Base-by-base conservation (phyloP, 2,888 invertebrate genomes). In the Pollenia angustigena region DNA sequence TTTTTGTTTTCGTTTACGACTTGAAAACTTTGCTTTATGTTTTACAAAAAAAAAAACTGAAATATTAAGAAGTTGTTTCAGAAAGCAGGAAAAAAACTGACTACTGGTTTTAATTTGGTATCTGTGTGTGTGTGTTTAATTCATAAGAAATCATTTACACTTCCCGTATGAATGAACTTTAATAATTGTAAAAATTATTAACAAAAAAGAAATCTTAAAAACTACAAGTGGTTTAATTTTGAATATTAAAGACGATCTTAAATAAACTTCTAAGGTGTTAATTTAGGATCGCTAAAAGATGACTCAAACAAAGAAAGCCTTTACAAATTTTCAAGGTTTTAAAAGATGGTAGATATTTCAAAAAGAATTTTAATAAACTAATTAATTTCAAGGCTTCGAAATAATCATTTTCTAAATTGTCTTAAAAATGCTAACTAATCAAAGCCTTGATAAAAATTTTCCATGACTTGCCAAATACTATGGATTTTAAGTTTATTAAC, bases 131-230 rank as follows among this genome's bases (percentile, higher is more conserved):
- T 32, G 50, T 48, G 32, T 78, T 81, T 72, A 81, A 87, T 87
- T 87, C 87, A 84, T 84, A 84, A 87, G 87, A 87, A 87, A 84
- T 84, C 81, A 84, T 87, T 87, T 81, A 84, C 76, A 87, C 87
- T 87, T 87, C 87, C 87, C 84, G 87, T 87, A 87, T 87, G 87
- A 87, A 87, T 87, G 87, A 87, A 87, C 87, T 87, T 87, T 64
- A 72, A 42, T 11, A 81, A 56, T 72, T 64, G 9, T 48, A 56
- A 46, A 72, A 81, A 56, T 14, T 12, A 71, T 14, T 44, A n/a
- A 16, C 66, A 44, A 44, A 12, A 48, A 32, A 64, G n/a, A 32
- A 60, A 12, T 4, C 32, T 4, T 18, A 54, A 52, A 23, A 40
- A 18, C 16, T 12, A 10, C 23, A 32, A 18, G 46, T 11, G 16